Evolutionary conservation across 2,113 vertebrate genomes (phyloP).

Genomic region (Ciconia boyciana): DNA sequence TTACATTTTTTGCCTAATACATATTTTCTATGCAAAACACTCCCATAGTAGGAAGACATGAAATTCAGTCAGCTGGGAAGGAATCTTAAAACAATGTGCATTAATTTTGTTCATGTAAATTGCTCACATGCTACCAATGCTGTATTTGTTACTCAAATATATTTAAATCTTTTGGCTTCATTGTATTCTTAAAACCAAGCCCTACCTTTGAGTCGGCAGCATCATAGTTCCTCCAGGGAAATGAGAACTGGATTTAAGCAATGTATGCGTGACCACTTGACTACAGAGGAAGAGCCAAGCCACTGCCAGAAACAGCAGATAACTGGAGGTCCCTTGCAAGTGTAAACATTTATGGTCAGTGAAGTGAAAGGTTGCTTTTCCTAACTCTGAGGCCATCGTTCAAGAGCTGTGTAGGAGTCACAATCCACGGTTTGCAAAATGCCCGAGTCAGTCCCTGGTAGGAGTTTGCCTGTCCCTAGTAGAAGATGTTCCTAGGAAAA

Average conservation of each 20-base stretch:
- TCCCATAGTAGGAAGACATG: neutral
- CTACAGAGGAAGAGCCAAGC: neutral
- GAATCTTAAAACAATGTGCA: neutral
- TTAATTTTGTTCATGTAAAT: neutral
- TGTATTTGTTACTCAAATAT: neutral
- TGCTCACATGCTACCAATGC: neutral
- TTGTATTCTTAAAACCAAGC: neutral
- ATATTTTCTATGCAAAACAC: neutral
- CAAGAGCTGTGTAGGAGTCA: neutral
- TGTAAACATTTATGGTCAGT: neutral
- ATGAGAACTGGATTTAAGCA: neutral
- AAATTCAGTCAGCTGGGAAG: neutral
- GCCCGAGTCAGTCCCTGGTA: neutral
- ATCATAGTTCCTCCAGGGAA: neutral
- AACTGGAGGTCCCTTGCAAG: neutral
- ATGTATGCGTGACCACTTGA: rapidly evolving
- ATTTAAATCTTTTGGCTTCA: neutral
- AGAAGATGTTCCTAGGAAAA: neutral
- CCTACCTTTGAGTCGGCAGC: neutral
- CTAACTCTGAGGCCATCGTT: neutral
- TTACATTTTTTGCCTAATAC: neutral
- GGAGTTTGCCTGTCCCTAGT: neutral
- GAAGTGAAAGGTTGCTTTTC: neutral
- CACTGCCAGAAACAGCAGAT: neutral
- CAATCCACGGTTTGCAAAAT: neutral